Evolutionary conservation across 1,140 invertebrate species (phyloP).

Genomic region (Branchinecta lynchi): DNA sequence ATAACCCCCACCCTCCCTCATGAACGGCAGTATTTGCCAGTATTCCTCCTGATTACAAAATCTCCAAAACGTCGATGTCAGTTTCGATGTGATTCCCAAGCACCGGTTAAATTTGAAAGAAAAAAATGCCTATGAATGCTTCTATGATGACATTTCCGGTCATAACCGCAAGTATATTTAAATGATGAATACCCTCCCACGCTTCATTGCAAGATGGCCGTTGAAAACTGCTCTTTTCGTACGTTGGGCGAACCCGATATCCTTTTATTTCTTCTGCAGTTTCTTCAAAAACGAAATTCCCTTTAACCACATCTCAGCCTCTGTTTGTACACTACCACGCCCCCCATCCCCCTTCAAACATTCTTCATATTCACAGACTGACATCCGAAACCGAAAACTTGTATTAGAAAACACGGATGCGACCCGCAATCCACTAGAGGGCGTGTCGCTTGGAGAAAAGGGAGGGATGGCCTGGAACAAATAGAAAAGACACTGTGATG

Average conservation of each 20-base stretch:
- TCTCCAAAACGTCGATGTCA: too few relatives aligned
- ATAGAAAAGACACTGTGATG: too few relatives aligned
- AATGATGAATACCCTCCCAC: too few relatives aligned
- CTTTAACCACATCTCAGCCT: background rate
- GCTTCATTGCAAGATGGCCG: background rate
- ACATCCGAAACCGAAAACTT: background rate
- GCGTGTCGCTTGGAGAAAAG: background rate
- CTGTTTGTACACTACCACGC: background rate
- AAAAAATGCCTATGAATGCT: too few relatives aligned
- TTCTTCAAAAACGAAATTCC: background rate
- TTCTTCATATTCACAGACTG: background rate
- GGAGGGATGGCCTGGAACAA: background rate
- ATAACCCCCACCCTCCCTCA: too few relatives aligned
- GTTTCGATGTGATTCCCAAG: too few relatives aligned
- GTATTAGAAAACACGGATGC: background rate
- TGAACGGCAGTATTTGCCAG: too few relatives aligned
- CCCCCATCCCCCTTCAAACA: background rate
- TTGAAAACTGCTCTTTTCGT: slow-evolving; percentile 7
- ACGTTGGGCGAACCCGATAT: background rate
- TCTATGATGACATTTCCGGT: too few relatives aligned
- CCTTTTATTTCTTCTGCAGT: background rate
- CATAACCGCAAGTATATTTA: too few relatives aligned
- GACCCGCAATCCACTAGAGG: background rate
- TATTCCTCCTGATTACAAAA: too few relatives aligned
- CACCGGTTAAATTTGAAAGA: too few relatives aligned